phyloP scores from a whole-genome alignment of 2,888 invertebrate genomes.

The Stratiomys singularior region DNA sequence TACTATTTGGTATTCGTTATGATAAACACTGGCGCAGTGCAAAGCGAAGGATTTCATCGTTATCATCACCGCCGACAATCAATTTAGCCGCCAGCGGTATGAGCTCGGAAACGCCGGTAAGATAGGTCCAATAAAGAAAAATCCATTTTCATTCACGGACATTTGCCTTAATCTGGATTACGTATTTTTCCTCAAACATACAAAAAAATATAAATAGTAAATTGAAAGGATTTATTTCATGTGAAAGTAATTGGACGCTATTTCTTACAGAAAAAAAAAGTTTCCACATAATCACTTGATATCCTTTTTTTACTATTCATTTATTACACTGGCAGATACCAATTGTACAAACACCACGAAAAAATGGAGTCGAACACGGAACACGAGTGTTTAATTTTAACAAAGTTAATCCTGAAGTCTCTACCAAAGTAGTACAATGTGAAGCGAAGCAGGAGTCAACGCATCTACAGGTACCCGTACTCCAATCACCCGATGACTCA shows the following conservation, averaged over 20 bases:
- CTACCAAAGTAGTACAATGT: constrained; percentile 44
- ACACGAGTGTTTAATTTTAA: constrained; percentile 55
- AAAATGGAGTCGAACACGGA: constrained; percentile 56
- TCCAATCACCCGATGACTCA: constrained; percentile 50
- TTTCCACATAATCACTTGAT: not conserved
- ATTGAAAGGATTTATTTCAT: too few species aligned
- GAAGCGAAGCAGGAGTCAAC: constrained; percentile 41
- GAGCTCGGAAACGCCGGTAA: constrained; percentile 56
- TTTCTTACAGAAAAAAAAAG: too few species aligned
- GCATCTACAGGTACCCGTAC: constrained; percentile 34
- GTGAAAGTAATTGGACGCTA: too few species aligned
- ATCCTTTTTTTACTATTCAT: not conserved
- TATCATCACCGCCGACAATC: constrained; percentile 59
- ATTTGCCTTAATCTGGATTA: not conserved
- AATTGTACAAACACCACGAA: constrained; percentile 52
- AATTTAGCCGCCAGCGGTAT: constrained; percentile 55
- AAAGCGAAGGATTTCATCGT: constrained; percentile 52
- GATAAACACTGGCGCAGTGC: constrained; percentile 71
- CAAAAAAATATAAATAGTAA: not conserved
- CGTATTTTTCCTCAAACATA: not conserved
- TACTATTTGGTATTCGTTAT: constrained; percentile 73
- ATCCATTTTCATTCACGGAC: not conserved
- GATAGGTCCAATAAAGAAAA: constrained; percentile 15
- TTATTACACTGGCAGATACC: constrained; percentile 47
- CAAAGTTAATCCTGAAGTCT: constrained; percentile 55